phyloP scores from a whole-genome alignment of 2,888 invertebrate species.

The Leptinotarsa juncta region DNA sequence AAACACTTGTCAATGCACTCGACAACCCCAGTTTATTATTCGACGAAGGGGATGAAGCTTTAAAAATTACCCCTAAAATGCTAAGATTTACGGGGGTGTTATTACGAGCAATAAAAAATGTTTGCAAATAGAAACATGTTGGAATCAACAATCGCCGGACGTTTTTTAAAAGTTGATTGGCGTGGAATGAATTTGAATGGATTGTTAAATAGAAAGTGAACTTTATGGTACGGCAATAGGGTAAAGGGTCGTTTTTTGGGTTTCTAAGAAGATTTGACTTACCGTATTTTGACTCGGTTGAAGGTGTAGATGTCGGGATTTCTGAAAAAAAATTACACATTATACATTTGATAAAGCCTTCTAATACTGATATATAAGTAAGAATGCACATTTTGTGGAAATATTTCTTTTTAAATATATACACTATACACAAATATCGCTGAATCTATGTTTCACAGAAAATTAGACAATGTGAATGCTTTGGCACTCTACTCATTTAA shows the following conservation, averaged over 20 bases:
- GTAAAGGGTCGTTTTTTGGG: conserved; percentile 39
- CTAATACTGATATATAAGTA: too few species aligned
- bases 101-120: conserved; percentile 33
- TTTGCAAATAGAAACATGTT: conserved; percentile 41
- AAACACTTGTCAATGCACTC: conserved; percentile 53
- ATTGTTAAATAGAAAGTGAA: conserved; percentile 45
- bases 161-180: conserved; percentile 40
- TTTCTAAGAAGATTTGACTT: conserved; percentile 51
- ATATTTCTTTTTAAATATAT: too few species aligned
- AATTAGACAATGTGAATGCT: too few species aligned
- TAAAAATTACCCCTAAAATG: conserved; percentile 48
- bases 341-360: background rate
- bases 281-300: conserved; percentile 62
- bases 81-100: conserved; percentile 37
- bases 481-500: too few species aligned
- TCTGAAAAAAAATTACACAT: conserved; percentile 57
- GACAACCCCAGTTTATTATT: conserved; percentile 42
- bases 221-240: conserved; percentile 9
- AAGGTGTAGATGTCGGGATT: conserved; percentile 57
- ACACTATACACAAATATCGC: too few species aligned
- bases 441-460: too few species aligned
- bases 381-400: too few species aligned
- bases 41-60: conserved; percentile 49
- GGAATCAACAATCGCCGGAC: conserved; percentile 24
- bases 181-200: conserved; percentile 37